Evolutionary conservation across 2,888 invertebrate genomes (phyloP).

Genomic region (Leptinotarsa rubiginosa): DNA sequence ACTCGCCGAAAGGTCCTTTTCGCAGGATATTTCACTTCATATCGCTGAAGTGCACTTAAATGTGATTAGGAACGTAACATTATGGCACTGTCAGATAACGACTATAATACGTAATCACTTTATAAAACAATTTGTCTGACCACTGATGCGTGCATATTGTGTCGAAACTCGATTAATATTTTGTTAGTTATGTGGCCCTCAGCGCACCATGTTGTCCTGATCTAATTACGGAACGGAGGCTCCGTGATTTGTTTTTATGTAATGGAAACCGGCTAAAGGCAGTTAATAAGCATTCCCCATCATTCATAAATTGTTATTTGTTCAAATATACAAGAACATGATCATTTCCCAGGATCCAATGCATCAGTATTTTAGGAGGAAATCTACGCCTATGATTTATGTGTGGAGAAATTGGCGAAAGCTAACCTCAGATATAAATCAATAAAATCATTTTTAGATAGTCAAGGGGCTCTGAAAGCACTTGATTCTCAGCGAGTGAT

Average conservation of each 20-base stretch:
- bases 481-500: too few relatives aligned
- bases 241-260: conserved; percentile 33
- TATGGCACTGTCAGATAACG: conserved; percentile 64
- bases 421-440: too few relatives aligned
- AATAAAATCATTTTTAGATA: too few relatives aligned
- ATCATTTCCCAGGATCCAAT: neutral
- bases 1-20: conserved; percentile 42
- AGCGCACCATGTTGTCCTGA: conserved; percentile 54
- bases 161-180: conserved; percentile 68
- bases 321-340: neutral
- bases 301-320: neutral
- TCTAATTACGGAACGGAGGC: conserved; percentile 50
- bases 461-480: too few relatives aligned
- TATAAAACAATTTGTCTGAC: conserved; percentile 83
- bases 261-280: conserved; percentile 5
- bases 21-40: conserved; percentile 48
- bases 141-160: conserved; percentile 76
- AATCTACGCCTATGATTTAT: too few relatives aligned
- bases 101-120: conserved; percentile 79
- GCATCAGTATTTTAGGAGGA: too few relatives aligned
- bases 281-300: neutral
- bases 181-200: conserved; percentile 61
- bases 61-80: conserved; percentile 58
- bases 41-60: conserved; percentile 59
- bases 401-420: too few relatives aligned